These are phyloP conservation scores for Chironex yamaguchii DNA, from an alignment of 30 jellyfish, hydroid and myxozoan species.

Conservation along the genomic window DNA sequence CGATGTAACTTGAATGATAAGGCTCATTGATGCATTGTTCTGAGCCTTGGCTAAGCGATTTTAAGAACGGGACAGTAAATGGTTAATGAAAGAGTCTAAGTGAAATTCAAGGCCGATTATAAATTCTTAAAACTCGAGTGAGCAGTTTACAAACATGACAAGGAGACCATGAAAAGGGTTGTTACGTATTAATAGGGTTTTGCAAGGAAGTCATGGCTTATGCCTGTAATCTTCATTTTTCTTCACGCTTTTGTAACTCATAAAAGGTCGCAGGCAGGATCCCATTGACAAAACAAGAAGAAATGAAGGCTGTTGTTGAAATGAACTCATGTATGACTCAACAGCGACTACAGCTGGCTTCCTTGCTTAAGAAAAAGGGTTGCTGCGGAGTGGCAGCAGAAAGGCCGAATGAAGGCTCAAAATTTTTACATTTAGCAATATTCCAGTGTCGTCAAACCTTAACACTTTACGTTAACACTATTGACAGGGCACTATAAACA, in stretches of 20 bases:
- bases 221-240: background rate
- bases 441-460: too few relatives aligned
- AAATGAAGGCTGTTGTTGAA: background rate
- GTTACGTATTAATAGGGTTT: background rate
- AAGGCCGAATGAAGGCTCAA: too few relatives aligned
- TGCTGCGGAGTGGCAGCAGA: background rate
- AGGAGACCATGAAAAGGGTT: background rate
- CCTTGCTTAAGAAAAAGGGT: too few relatives aligned
- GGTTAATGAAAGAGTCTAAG: too few relatives aligned
- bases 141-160: background rate
- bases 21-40: too few relatives aligned
- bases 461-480: too few relatives aligned
- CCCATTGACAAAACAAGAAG: background rate
- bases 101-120: background rate
- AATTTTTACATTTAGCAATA: too few relatives aligned
- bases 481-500: too few relatives aligned
- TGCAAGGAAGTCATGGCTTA: background rate
- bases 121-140: background rate
- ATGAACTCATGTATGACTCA: background rate
- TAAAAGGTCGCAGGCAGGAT: background rate
- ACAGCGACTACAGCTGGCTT: too few relatives aligned
- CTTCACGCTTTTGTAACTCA: background rate
- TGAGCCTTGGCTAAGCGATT: too few relatives aligned
- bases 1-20: too few relatives aligned
- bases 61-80: too few relatives aligned